Evolutionary conservation across 2,888 invertebrate genomes (phyloP).

Genomic region (Endotricha flammealis): DNA sequence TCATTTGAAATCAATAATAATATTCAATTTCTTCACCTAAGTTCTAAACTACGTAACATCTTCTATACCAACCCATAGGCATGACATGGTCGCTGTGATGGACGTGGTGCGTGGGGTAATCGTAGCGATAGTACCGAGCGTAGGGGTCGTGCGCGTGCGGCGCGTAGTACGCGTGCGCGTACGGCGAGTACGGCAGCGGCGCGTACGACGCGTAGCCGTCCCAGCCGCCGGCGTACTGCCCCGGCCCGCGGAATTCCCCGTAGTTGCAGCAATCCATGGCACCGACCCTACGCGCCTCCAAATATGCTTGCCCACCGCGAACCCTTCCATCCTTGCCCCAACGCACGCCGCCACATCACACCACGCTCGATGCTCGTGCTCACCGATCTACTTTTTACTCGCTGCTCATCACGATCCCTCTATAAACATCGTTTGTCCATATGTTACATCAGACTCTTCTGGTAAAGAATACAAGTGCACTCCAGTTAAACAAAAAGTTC

Average conservation of each 20-base stretch:
- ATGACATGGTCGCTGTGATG: slow-evolving; percentile 64
- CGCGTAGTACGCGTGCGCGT: slow-evolving; percentile 50
- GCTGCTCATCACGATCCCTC: slow-evolving; percentile 12
- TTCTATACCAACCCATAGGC: slow-evolving; percentile 60
- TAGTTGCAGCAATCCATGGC: slow-evolving; percentile 75
- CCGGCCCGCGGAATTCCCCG: slow-evolving; percentile 66
- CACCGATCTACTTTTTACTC: slow-evolving; percentile 24
- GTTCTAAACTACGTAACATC: no score
- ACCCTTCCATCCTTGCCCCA: slow-evolving; percentile 46
- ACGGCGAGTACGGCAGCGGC: slow-evolving; percentile 44
- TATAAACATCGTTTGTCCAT: slow-evolving; percentile 7
- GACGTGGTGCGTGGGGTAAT: slow-evolving; percentile 60
- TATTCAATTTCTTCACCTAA: no score
- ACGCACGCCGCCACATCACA: slow-evolving; percentile 48
- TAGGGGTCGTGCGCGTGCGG: slow-evolving; percentile 66
- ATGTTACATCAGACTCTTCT: neutral
- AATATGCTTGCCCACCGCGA: slow-evolving; percentile 42
- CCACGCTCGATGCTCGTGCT: slow-evolving; percentile 24
- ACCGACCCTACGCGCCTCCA: slow-evolving; percentile 51
- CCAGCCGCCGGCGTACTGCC: slow-evolving; percentile 52
- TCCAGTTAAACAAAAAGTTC: neutral
- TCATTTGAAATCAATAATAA: no score
- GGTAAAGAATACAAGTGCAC: neutral
- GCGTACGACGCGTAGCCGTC: slow-evolving; percentile 49
- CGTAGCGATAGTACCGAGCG: slow-evolving; percentile 68